These are phyloP conservation scores for Microcebus murinus DNA, from an alignment of 2,113 vertebrate genomes.

Conservation along the genomic window DNA sequence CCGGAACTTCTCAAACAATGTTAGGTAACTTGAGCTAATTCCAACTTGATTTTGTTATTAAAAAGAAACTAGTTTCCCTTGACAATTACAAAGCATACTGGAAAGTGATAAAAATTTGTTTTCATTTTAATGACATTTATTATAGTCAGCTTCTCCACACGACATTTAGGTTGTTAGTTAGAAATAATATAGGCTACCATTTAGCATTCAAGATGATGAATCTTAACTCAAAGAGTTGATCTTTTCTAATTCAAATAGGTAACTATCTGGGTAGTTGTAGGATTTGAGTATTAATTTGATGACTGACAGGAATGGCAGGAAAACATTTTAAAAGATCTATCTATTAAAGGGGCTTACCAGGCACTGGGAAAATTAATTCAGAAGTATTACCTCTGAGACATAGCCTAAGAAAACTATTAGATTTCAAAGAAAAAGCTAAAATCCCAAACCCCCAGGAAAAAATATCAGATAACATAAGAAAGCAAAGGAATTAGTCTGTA, in stretches of 20 bases:
- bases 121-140: not conserved
- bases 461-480: not conserved
- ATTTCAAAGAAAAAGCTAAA: not conserved
- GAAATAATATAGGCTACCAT: not conserved
- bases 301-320: not conserved
- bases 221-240: not conserved
- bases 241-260: not conserved
- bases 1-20: not conserved
- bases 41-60: not conserved
- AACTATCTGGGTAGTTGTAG: not conserved
- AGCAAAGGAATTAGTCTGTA: not conserved
- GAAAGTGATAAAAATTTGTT: not conserved
- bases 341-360: not conserved
- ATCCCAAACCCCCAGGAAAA: not conserved
- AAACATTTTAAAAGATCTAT: not conserved
- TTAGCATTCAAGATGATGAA: not conserved
- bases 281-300: not conserved
- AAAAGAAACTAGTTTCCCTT: not conserved
- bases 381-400: not conserved
- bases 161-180: not conserved
- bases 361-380: not conserved
- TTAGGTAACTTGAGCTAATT: not conserved
- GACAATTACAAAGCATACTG: not conserved
- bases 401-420: not conserved
- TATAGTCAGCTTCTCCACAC: not conserved